phyloP scores from a whole-genome alignment of 1,140 invertebrate species.

The Calycopis cecrops region DNA sequence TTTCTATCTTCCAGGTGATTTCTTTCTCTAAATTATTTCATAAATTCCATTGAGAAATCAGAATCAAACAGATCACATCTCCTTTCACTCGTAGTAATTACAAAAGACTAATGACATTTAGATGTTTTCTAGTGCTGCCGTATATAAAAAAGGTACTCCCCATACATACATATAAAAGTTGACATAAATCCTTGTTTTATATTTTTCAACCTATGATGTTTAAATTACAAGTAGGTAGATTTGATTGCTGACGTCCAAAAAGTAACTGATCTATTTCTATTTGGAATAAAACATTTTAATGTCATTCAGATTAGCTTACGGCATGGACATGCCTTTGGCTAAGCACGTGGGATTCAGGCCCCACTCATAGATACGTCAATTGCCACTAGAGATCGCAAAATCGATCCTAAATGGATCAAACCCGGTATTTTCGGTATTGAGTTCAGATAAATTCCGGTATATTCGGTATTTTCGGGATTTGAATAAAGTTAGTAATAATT shows the following conservation, averaged over 20 bases:
- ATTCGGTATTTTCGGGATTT: no score
- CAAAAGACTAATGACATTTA: slow-evolving; percentile 3
- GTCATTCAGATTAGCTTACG: neutral
- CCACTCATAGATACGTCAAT: no score
- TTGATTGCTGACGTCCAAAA: no score
- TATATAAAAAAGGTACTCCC: neutral
- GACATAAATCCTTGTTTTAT: neutral
- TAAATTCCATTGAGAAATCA: slow-evolving; percentile 2
- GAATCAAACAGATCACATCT: slow-evolving; percentile 5
- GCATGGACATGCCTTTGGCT: no score
- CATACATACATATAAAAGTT: neutral
- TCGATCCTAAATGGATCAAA: no score
- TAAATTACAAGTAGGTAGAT: no score
- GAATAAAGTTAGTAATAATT: no score
- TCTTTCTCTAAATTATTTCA: neutral
- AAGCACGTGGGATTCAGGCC: no score
- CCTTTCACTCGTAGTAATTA: neutral
- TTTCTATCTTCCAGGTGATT: neutral
- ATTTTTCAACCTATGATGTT: no score
- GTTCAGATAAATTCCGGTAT: no score
- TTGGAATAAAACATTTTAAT: neutral
- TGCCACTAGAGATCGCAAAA: no score
- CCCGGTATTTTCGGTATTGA: no score
- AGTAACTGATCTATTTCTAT: neutral
- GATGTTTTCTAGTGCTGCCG: neutral